These are phyloP conservation scores for Mycteria americana DNA, from an alignment of 2,797 vertebrate genomes.

Conservation along the genomic window DNA sequence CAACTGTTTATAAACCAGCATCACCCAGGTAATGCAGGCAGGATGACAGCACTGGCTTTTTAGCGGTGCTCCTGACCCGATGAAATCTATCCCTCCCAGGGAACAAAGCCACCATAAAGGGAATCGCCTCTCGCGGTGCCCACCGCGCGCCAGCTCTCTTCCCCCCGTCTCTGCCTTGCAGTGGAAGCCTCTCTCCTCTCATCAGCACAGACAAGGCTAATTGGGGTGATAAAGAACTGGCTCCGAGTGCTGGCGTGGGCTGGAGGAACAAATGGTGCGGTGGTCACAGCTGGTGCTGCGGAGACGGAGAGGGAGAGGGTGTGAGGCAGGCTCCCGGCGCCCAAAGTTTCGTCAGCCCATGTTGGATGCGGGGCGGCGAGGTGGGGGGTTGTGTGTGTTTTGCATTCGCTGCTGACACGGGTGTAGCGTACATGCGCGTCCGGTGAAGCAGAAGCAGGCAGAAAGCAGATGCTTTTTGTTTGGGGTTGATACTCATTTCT, in stretches of 20 bases:
- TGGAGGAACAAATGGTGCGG: slow-evolving; percentile 44
- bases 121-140: neutral
- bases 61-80: neutral
- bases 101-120: neutral
- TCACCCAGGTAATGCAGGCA: neutral
- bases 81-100: neutral
- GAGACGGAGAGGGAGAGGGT: slow-evolving; percentile 44
- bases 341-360: neutral
- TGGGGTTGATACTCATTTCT: slow-evolving; percentile 68
- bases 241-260: slow-evolving; percentile 27
- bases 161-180: neutral
- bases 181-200: slow-evolving; percentile 56
- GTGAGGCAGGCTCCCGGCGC: slow-evolving; percentile 36
- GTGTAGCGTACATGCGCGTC: slow-evolving; percentile 11
- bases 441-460: slow-evolving; percentile 66
- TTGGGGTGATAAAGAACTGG: slow-evolving; percentile 46
- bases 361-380: neutral
- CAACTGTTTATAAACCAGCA: neutral
- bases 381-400: slow-evolving; percentile 45
- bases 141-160: neutral
- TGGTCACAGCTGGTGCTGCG: slow-evolving; percentile 62
- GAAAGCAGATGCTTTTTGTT: slow-evolving; percentile 69
- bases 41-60: neutral
- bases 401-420: slow-evolving; percentile 33
- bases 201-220: slow-evolving; percentile 65